Evolutionary conservation across 53 echinoderm and acorn worm genomes (phyloP).

Genomic region (Actinopyga echinites): DNA sequence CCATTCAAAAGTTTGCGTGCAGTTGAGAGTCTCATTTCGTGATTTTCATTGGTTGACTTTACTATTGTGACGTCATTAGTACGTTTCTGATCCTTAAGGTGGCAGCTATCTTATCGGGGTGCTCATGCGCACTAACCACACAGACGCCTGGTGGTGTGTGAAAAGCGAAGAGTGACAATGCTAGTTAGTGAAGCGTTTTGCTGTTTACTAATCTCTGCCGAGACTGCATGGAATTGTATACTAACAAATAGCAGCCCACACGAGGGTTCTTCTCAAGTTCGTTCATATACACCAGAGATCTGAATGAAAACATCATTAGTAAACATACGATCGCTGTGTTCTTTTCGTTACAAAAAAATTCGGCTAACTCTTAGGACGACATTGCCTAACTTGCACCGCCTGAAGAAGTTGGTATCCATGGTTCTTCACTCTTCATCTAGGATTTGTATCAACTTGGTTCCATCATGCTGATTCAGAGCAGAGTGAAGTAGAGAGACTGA

Average conservation of each 20-base stretch:
- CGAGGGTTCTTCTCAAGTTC: conserved; percentile 10
- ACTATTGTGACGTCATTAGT: conserved; percentile 14
- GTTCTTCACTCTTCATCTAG: too few species aligned
- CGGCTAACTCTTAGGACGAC: too few species aligned
- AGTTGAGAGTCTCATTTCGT: neutral
- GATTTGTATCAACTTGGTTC: too few species aligned
- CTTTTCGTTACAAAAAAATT: too few species aligned
- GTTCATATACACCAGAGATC: neutral
- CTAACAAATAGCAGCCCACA: conserved; percentile 23
- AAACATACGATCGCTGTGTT: too few species aligned
- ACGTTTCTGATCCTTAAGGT: neutral
- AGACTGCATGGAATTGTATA: conserved; percentile 9
- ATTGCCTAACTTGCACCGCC: too few species aligned
- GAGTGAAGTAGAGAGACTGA: too few species aligned
- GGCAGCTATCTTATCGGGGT: neutral
- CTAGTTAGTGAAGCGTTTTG: conserved; percentile 25
- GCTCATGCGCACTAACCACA: conserved; percentile 20
- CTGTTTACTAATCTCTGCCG: conserved; percentile 15
- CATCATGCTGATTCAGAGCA: too few species aligned
- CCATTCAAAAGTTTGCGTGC: neutral
- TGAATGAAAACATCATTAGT: too few species aligned
- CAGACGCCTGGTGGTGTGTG: too few species aligned
- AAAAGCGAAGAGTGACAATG: conserved; percentile 2
- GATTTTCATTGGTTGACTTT: conserved; percentile 18
- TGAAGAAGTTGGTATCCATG: too few species aligned